Evolutionary conservation across 2,113 vertebrate genomes (phyloP), one percentile per base, ranked within the genome.

Genomic region (Eublepharis macularius): DNA sequence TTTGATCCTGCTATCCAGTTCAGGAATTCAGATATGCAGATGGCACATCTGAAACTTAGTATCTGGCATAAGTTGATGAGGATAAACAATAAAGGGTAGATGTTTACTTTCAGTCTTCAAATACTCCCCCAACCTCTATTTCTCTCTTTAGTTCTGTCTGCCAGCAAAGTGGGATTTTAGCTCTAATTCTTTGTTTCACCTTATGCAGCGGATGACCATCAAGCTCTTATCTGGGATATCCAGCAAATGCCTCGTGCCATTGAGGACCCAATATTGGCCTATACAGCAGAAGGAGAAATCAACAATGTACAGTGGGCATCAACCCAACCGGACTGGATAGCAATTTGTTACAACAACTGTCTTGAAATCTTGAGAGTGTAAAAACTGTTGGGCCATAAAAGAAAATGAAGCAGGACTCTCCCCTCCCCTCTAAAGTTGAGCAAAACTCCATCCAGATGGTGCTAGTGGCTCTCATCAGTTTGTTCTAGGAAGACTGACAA

Each of bases 341-440:
- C 98, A 93, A 99, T 99, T 96, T 99, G 98, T 96, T 99, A 99
- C 96, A 99, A 99, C 97, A 99, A 99, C 97, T 99, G 99, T 95
- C 96, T 99, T 95, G 99, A 99, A 96, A 99, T 99, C 93, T 97
- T 99, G 94, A 96, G 99, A 81, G 99, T 99, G 92, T 99, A 96
- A 97, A 85, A 93, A 34, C 41, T 36, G 34, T 90, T 88, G 93
- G 90, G 21, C 79, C 63, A 0, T 78, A 91, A 65, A 57, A 17
- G 54, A 51, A 36, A 0, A 13, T 83, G 76, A 80, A 93, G 94
- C 94, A 93, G 93, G 93, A 94, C 90, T 90, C 89, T 93, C 70
- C 86, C 81, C 7, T 4, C 76, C 69, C 91, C 65, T 93, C 93
- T 93, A 89, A 93, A 95, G 95, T 63, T 96, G 95, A 96, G 93